phyloP scores from a whole-genome alignment of 1,140 invertebrate genomes.

The Euura saliciscinereae region DNA sequence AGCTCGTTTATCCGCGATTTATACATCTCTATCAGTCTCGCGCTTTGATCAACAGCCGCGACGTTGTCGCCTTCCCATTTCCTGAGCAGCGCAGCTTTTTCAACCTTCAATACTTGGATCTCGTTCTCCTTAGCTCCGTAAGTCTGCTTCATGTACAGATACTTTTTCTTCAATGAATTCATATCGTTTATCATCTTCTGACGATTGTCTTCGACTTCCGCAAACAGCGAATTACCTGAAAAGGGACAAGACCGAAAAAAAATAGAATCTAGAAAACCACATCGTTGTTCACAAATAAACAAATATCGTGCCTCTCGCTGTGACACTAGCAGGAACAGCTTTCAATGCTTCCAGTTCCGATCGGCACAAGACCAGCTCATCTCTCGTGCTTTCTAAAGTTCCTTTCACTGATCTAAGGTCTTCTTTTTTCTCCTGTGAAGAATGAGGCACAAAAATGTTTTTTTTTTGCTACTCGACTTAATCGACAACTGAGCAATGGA shows the following conservation, averaged over 20 bases:
- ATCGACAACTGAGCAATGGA: too few relatives aligned
- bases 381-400: slow-evolving; percentile 32
- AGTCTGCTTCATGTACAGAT: slow-evolving; percentile 51
- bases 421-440: slow-evolving; percentile 26
- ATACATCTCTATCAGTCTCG: slow-evolving; percentile 37
- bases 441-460: not conserved
- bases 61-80: slow-evolving; percentile 33
- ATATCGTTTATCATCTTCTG: slow-evolving; percentile 51
- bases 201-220: slow-evolving; percentile 62
- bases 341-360: slow-evolving; percentile 38
- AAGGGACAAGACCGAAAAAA: not conserved
- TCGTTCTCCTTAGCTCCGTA: slow-evolving; percentile 50
- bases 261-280: not conserved
- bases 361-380: slow-evolving; percentile 36
- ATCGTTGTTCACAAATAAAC: not conserved
- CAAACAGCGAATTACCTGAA: slow-evolving; percentile 61
- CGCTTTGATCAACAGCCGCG: slow-evolving; percentile 32
- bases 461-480: too few relatives aligned
- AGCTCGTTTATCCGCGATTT: slow-evolving; percentile 40
- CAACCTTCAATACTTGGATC: slow-evolving; percentile 51
- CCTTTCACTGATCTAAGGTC: slow-evolving; percentile 30
- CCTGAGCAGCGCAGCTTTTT: slow-evolving; percentile 44
- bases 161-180: slow-evolving; percentile 50
- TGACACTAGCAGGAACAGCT: slow-evolving; percentile 29
- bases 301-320: slow-evolving; percentile 39